These are phyloP conservation scores for Agrilus planipennis DNA, from an alignment of 1,140 invertebrate genomes.

Conservation along the genomic window DNA sequence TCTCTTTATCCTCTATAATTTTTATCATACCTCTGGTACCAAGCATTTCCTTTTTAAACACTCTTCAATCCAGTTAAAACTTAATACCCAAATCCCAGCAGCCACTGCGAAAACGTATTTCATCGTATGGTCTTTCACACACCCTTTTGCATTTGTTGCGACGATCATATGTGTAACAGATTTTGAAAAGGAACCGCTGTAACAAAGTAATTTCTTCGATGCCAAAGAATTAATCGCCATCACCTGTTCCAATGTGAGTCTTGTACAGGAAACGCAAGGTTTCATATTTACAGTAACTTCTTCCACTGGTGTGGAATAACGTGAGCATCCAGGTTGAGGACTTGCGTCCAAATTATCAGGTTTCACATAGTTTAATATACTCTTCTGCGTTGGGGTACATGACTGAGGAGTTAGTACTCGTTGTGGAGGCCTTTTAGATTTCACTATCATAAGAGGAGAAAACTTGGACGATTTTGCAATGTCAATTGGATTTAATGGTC, in stretches of 20 bases:
- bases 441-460: no score
- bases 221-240: slow-evolving; percentile 21
- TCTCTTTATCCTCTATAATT: not conserved
- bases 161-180: slow-evolving; percentile 30
- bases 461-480: no score
- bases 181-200: slow-evolving; percentile 16
- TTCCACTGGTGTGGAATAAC: not conserved
- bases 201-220: slow-evolving; percentile 22
- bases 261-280: slow-evolving; percentile 23
- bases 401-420: slow-evolving; percentile 11
- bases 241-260: slow-evolving; percentile 20
- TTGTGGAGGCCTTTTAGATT: no score
- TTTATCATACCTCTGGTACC: slow-evolving; percentile 25
- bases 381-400: slow-evolving; percentile 23
- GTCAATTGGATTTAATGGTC: no score
- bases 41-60: slow-evolving; percentile 22
- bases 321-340: no score
- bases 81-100: slow-evolving; percentile 29
- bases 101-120: slow-evolving; percentile 30
- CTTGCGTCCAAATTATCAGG: slow-evolving; percentile 2
- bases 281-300: slow-evolving; percentile 5
- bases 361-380: slow-evolving; percentile 24
- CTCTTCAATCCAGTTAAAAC: slow-evolving; percentile 27
- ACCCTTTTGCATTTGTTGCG: slow-evolving; percentile 19
- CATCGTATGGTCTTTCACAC: slow-evolving; percentile 27